Evolutionary conservation across 2,888 invertebrate genomes (phyloP), one percentile per base, ranked within the genome.

Genomic region (Heteromyza rotundicornis): DNA sequence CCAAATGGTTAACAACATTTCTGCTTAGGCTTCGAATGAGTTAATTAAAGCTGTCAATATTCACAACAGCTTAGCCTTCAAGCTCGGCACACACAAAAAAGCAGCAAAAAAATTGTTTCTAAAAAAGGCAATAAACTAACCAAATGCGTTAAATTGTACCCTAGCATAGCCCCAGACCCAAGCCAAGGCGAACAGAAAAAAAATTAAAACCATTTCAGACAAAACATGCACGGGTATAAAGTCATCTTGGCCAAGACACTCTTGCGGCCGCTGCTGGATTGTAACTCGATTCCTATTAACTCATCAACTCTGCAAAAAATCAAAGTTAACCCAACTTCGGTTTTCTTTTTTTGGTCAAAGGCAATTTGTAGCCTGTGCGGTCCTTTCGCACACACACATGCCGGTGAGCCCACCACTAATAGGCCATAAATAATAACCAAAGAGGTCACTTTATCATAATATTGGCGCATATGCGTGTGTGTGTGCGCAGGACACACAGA

Each of bases 271-370:
- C 59, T 52, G 57, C 54, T 65, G 64, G 77, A 72, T 77, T 76
- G 79, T 80, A 79, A 79, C 79, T 77, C 76, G 80, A 79, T 80
- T 79, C 80, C 79, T 79, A 79, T 79, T 79, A 80, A 79, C 79
- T 80, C 79, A 79, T 79, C 78, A 79, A 77, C 73, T 74, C 16
- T 36, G 32, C 56, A 8, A 47, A 47, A 47, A 8, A 47, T 20
- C 47, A 40, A 40, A 40, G 35, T 55, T 55, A 40, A 40, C 19
- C 20, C 10, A 40, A n/a, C 17, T 20, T 51, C 14, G 10, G 40
- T 40, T 3, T n/a, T n/a, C 14, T n/a, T n/a, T 47, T 47, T 47
- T 47, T 44, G 60, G 76, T 73, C 72, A 65, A 64, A 66, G 73
- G 76, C 76, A 77, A 79, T 73, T 79, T 75, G 72, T 73, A 72